phyloP scores from a whole-genome alignment of 2,888 invertebrate species.

The Neria commutata region DNA sequence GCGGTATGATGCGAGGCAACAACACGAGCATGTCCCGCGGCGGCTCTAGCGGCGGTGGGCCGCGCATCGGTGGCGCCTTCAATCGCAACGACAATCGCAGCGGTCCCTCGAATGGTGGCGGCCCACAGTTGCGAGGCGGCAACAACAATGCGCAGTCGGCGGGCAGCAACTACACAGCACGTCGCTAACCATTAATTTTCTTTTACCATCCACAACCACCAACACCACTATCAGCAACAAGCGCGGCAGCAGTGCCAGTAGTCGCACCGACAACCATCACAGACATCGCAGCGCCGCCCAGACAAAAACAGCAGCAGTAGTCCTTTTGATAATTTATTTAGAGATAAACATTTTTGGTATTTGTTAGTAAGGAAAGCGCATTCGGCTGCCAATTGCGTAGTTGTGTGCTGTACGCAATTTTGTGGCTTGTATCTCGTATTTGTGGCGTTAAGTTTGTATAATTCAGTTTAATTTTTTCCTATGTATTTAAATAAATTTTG shows the following conservation, averaged over 20 bases:
- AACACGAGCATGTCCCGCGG: constrained; percentile 48
- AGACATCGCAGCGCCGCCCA: constrained; percentile 6
- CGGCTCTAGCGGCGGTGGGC: constrained; percentile 44
- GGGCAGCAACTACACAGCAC: constrained; percentile 52
- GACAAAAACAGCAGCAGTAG: constrained; percentile 33
- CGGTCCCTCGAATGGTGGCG: constrained; percentile 45
- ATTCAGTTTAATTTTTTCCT: background rate
- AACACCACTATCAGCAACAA: constrained; percentile 27
- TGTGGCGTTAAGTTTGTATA: background rate
- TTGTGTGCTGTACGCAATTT: background rate
- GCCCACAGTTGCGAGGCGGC: constrained; percentile 55
- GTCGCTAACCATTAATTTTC: constrained; percentile 56
- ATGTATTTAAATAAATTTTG: constrained; percentile 4
- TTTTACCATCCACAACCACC: constrained; percentile 41
- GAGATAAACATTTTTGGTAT: constrained; percentile 23
- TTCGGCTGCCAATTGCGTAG: background rate
- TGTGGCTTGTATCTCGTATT: background rate
- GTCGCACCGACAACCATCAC: constrained; percentile 13
- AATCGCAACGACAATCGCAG: constrained; percentile 59
- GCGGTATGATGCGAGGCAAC: constrained; percentile 61
- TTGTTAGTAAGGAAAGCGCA: background rate
- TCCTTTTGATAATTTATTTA: constrained; percentile 34
- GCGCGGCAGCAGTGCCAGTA: constrained; percentile 20
- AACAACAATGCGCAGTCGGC: constrained; percentile 46
- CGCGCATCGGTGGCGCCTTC: constrained; percentile 49